phyloP scores from a whole-genome alignment of 1,140 invertebrate genomes.

The Maniola jurtina region DNA sequence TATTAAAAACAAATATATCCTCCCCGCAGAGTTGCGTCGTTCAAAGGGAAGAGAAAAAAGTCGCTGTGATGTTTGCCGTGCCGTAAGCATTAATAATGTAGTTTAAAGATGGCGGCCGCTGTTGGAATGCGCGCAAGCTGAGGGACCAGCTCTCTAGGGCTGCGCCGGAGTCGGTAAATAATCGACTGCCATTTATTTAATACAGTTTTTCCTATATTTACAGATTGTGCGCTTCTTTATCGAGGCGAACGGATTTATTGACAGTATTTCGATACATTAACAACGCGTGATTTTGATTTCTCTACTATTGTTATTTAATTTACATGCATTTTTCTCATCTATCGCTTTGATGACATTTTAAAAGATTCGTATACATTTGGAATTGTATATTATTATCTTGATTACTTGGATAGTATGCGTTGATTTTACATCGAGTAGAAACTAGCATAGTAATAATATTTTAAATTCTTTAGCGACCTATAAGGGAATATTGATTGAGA shows the following conservation, averaged over 20 bases:
- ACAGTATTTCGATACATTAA: background rate
- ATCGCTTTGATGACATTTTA: background rate
- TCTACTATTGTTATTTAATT: background rate
- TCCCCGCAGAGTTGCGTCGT: conserved; percentile 39
- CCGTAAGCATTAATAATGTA: conserved; percentile 72
- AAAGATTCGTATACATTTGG: background rate
- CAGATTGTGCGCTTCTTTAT: conserved; percentile 4
- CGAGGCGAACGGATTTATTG: background rate
- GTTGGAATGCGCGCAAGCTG: conserved; percentile 56
- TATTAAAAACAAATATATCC: conserved; percentile 69
- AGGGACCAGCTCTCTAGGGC: conserved; percentile 52
- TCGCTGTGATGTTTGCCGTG: conserved; percentile 51
- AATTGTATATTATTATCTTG: background rate
- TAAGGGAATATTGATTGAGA: conserved; percentile 30
- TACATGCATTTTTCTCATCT: conserved; percentile 6
- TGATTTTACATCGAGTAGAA: too few relatives aligned
- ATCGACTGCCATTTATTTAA: conserved; percentile 14
- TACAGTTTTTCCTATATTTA: conserved; percentile 12
- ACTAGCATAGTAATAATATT: background rate
- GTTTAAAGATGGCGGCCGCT: conserved; percentile 67
- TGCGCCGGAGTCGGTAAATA: conserved; percentile 42
- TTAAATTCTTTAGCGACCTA: conserved; percentile 21
- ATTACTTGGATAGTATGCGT: too few relatives aligned
- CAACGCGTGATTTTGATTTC: background rate
- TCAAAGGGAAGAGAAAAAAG: conserved; percentile 48